Percentiles rank a stretch among this genome's conserved stretches.
Evolutionary conservation across 1,140 invertebrate species (phyloP).

Genomic region (Panulirus ornatus): DNA sequence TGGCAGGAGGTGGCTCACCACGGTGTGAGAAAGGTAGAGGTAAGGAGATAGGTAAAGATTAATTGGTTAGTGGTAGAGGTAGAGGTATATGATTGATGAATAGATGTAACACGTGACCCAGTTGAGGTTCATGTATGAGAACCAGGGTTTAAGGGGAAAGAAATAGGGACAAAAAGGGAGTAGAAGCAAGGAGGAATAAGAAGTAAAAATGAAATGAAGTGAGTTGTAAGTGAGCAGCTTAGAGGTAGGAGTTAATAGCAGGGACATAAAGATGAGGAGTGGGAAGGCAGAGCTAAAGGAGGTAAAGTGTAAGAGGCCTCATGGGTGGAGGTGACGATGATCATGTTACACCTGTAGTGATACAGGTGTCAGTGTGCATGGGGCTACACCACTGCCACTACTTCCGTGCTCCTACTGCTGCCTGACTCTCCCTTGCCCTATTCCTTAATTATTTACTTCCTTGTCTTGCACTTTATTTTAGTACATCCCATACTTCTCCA

Average conservation of each 20-base stretch:
- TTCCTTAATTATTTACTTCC: too few species aligned
- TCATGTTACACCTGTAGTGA: constrained; percentile 31
- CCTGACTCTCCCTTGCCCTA: too few species aligned
- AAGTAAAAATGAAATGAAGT: not conserved
- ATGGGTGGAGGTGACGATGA: not conserved
- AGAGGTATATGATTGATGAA: not conserved
- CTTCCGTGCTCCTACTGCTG: too few species aligned
- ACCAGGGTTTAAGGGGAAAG: not conserved
- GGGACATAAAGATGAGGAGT: not conserved
- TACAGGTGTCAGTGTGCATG: constrained; percentile 19
- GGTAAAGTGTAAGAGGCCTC: not conserved
- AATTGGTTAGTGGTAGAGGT: too few species aligned
- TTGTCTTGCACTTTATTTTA: too few species aligned
- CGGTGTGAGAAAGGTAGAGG: not conserved
- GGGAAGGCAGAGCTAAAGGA: not conserved
- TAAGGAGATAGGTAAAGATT: too few species aligned
- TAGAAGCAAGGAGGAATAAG: not conserved
- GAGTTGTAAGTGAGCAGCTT: not conserved
- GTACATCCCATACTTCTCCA: too few species aligned
- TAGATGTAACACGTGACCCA: not conserved
- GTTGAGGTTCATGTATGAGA: not conserved
- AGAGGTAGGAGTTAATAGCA: not conserved
- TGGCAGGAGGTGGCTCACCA: not conserved
- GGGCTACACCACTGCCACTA: not conserved
- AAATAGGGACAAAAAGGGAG: not conserved